Evolutionary conservation across 1,140 invertebrate genomes (phyloP).

Genomic region (Octopus sinensis): DNA sequence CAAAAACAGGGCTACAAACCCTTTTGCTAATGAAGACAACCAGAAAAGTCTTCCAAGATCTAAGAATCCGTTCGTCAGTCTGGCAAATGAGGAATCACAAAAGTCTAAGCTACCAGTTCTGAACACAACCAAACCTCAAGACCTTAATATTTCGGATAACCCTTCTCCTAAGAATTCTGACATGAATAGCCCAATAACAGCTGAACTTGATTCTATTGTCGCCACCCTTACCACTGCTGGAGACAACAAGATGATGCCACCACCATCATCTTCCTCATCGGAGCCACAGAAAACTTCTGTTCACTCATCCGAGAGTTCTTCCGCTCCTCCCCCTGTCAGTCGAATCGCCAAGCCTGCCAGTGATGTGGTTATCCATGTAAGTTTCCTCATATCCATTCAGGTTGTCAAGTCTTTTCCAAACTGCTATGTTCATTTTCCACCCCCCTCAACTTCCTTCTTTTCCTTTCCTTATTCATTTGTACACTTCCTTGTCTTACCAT

Average conservation of each 20-base stretch:
- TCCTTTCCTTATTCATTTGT: no score
- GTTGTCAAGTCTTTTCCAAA: background rate
- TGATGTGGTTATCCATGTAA: background rate
- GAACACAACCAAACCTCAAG: background rate
- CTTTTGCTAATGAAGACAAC: background rate
- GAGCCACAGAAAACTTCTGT: background rate
- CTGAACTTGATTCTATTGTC: background rate
- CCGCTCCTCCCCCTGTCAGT: background rate
- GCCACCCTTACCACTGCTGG: background rate
- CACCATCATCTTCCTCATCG: background rate
- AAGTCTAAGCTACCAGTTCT: background rate
- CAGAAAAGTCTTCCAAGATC: background rate
- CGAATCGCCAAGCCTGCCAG: background rate
- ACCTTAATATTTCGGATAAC: background rate
- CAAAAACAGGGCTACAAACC: background rate
- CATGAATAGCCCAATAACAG: background rate
- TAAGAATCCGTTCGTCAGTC: background rate
- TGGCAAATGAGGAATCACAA: background rate
- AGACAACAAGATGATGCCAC: background rate
- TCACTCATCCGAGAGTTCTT: background rate
- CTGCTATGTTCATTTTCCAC: no score
- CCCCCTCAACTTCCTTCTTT: no score
- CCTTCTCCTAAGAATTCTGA: background rate
- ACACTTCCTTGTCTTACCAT: no score
- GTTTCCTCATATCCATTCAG: slow-evolving; percentile 5